Percentiles rank a stretch among this genome's conserved stretches.
These are phyloP conservation scores for Dascyllus trimaculatus DNA, from an alignment of 2,113 vertebrate species.

Conservation along the genomic window DNA sequence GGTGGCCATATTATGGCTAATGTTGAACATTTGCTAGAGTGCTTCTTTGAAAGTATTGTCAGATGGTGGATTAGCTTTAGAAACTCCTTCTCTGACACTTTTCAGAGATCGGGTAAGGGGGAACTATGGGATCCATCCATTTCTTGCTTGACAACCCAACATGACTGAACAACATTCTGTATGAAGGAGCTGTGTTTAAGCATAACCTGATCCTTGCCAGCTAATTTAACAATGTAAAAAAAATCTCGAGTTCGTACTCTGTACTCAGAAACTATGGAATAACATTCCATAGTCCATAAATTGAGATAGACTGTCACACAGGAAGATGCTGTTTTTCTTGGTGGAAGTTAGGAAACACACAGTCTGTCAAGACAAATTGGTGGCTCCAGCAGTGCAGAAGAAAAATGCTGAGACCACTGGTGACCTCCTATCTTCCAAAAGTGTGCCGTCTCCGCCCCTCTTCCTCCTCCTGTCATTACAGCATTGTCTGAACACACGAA, in stretches of 20 bases:
- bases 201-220: neutral
- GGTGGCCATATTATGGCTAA: too few species aligned
- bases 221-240: neutral
- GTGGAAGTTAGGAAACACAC: conserved; percentile 4
- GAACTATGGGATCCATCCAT: too few species aligned
- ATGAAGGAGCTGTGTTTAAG: neutral
- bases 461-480: conserved; percentile 69
- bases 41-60: too few species aligned
- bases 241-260: too few species aligned
- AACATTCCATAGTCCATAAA: neutral
- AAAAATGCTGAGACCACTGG: conserved; percentile 34
- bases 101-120: too few species aligned
- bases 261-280: neutral
- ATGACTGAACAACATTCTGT: neutral
- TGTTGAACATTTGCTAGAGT: too few species aligned
- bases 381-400: conserved; percentile 35
- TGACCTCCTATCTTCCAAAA: conserved; percentile 53
- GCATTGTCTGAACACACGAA: conserved; percentile 48
- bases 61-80: neutral
- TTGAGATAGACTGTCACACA: neutral
- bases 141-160: neutral
- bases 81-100: neutral
- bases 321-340: neutral
- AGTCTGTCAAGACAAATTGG: conserved; percentile 35
- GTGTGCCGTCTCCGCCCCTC: conserved; percentile 72